These are phyloP conservation scores for Sycophaga agraensis DNA, from an alignment of 1,140 invertebrate genomes.

Conservation along the genomic window DNA sequence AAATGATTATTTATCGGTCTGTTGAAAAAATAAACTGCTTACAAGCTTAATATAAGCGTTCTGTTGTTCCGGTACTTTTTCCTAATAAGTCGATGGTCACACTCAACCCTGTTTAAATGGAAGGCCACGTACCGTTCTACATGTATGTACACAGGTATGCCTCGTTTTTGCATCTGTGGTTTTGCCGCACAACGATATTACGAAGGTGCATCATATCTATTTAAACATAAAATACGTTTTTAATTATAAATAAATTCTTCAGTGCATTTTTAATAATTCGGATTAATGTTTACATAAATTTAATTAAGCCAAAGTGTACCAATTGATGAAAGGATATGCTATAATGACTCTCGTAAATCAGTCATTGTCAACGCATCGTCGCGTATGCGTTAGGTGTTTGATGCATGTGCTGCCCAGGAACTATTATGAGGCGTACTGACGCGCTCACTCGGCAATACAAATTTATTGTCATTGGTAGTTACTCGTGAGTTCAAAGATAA, in stretches of 20 bases:
- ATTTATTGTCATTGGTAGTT: not conserved
- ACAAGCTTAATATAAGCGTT: no score
- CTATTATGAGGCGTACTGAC: not conserved
- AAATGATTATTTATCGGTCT: no score
- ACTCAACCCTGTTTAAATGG: constrained; percentile 2
- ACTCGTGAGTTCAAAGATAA: not conserved
- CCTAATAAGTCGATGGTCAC: not conserved
- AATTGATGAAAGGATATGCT: constrained; percentile 1
- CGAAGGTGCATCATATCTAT: not conserved
- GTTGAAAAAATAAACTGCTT: no score
- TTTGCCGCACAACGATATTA: no score
- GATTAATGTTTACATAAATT: no score
- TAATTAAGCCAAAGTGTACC: not conserved
- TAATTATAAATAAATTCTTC: not conserved
- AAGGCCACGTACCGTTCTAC: not conserved
- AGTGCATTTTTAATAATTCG: no score
- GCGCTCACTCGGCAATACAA: not conserved
- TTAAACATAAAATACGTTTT: not conserved
- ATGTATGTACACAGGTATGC: not conserved
- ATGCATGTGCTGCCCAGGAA: not conserved
- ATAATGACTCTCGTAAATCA: constrained; percentile 10
- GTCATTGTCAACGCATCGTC: constrained; percentile 5
- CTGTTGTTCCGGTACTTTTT: no score
- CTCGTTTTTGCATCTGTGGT: not conserved
- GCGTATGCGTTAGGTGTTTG: not conserved